These are phyloP conservation scores for Sylvilagus bachmani DNA, from an alignment of 2,113 vertebrate species.

Conservation along the genomic window DNA sequence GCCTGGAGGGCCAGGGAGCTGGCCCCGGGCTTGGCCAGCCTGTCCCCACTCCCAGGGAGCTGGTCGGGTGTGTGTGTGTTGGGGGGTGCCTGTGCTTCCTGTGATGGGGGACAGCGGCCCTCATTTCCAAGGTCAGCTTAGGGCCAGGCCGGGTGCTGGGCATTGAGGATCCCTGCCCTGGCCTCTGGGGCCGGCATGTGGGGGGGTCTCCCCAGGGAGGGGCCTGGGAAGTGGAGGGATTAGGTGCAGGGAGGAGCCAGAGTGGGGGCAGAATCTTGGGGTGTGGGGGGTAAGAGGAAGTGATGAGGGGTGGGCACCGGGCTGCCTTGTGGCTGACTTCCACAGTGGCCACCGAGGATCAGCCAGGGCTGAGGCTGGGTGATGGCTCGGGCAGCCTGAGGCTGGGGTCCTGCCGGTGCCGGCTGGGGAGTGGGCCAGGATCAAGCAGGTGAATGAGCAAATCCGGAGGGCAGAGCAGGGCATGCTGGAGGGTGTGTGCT, in stretches of 20 bases:
- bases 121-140: background rate
- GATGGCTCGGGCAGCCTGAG: background rate
- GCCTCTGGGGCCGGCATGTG: background rate
- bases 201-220: rapidly evolving
- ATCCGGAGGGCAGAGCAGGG: background rate
- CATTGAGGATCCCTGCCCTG: background rate
- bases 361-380: background rate
- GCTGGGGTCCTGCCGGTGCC: background rate
- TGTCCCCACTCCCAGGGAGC: background rate
- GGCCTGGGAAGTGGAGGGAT: background rate
- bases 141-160: background rate
- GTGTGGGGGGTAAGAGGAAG: background rate
- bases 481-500: too few relatives aligned
- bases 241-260: too few relatives aligned
- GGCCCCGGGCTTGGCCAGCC: background rate
- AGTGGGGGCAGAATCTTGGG: rapidly evolving
- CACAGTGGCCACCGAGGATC: background rate
- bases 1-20: background rate
- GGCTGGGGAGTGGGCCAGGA: background rate
- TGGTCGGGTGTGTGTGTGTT: background rate
- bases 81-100: too few relatives aligned
- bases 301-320: rapidly evolving
- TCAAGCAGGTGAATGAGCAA: background rate
- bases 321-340: background rate
- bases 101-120: too few relatives aligned